Base-by-base conservation (phyloP, 2,888 invertebrate species). In the Aleiodes leptofemur region DNA sequence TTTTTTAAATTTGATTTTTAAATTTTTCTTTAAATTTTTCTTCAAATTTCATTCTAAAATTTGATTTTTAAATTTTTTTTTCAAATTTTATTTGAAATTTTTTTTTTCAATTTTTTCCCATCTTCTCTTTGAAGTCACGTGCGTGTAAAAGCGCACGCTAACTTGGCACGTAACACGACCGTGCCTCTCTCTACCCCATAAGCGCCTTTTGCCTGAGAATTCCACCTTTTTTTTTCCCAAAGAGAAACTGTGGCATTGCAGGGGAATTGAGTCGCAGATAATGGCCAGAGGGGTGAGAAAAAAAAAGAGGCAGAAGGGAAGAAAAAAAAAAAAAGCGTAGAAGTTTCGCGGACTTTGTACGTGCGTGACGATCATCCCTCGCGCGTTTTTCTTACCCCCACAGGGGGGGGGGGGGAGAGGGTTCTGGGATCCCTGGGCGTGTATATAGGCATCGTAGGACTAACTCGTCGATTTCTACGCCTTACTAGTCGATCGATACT, bases 301-400 rank as follows among this genome's bases (percentile, higher is more conserved):
- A 23, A 23, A 23, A 23, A 72, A 53, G 55, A 76, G 75, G 76
- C 72, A 59, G 59, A 59, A 57, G 72, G 69, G 57, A 70, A 71
- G 59, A 64, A 14, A 16, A 50, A 64, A 14, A 16, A 50, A 70
- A 13, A 72, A 72, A 57, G 74, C 43, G 70, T 51, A 71, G 64
- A 64, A 64, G 53, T 50, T 53, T 53, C 61, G 66, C 72, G 61
- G 74, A 71, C 66, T 66, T 75, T 71, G 83, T 83, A 78, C 80
- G 83, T 79, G 80, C 80, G 80, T 79, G 78, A 77, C 77, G 80
- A 72, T 81, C 79, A 77, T 75, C 78, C 77, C 79, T 79, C 74
- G 77, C 76, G 75, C 23, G 23, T 23, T 23, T 23, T 68, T 69
- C 64, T 68, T 29, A 23, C 68, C 68, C 71, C 68, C 34, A 34